These are phyloP conservation scores for Coccyzus lansbergi DNA, from an alignment of 2,797 vertebrate species.

Conservation along the genomic window DNA sequence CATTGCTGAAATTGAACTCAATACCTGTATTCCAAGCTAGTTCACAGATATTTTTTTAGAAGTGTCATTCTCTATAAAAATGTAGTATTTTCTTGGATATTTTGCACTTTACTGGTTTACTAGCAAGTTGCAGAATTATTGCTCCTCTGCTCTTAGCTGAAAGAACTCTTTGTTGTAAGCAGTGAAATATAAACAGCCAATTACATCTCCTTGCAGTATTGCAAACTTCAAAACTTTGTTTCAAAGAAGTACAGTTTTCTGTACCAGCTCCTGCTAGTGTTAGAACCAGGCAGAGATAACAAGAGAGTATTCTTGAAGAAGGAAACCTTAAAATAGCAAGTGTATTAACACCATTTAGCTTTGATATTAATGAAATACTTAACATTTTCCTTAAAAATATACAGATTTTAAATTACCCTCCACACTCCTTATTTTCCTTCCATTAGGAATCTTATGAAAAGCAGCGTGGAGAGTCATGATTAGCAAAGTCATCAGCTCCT, in stretches of 20 bases:
- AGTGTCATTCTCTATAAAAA: neutral
- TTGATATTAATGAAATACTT: neutral
- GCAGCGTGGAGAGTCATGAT: neutral
- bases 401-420: neutral
- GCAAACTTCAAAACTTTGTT: neutral
- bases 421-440: neutral
- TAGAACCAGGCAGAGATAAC: neutral
- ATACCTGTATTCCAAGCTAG: neutral
- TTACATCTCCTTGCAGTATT: neutral
- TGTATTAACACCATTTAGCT: neutral
- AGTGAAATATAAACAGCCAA: neutral
- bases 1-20: neutral
- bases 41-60: neutral
- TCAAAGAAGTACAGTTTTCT: neutral
- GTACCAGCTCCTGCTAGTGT: neutral
- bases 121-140: neutral
- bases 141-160: neutral
- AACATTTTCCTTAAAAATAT: neutral
- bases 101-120: constrained; percentile 1
- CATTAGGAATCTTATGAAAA: neutral
- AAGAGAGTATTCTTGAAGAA: neutral
- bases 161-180: neutral
- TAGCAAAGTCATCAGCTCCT: neutral
- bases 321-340: neutral
- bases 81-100: neutral